Base-by-base conservation (phyloP, 2,888 invertebrate genomes). In the Cephus rjabovi region DNA sequence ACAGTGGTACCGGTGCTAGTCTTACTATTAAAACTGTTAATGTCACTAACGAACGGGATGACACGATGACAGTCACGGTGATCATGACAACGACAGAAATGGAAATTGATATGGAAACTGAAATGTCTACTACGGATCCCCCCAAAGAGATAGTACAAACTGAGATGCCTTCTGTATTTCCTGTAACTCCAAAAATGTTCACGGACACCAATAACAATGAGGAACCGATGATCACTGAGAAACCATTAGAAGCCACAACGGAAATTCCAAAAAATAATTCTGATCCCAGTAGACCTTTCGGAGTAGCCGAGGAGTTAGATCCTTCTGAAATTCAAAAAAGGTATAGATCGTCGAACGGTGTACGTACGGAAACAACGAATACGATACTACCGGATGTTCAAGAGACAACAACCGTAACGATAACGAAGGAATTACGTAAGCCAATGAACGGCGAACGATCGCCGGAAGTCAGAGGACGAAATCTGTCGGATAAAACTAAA, bases 291-390 rank as follows among this genome's bases (percentile, higher is more conserved):
- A 81, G 83, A 33, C 84, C 87, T 0, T 85, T 84, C 74, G 86
- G 85, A 1, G 79, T 84, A 11, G 85, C 85, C 11, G 83, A 83
- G 34, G 85, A 86, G 70, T 82, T 89, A 35, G 90, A 90, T 75
- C 90, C 91, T 0, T 90, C 90, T 35, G 91, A 91, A 78, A 89
- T 90, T 12, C 90, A 90, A 75, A 89, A 90, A 79, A 89, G 87
- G 85, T 90, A 90, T 78, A 78, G 90, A 74, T 83, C 91, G 0
- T 85, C 86, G 1, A 81, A 77, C 30, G 76, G 12, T 12, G 15
- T 34, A 35, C 30, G 30, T 68, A 81, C 84, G 11, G 83, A 83
- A 74, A 6, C 74, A 56, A 56, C 75, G 11, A 76, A 77, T 34
- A 83, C 84, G 9, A 81, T 83, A 69, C 73, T 81, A 3, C 35